Evolutionary conservation across 1,140 invertebrate genomes (phyloP).

Genomic region (Temnothorax nylanderi): DNA sequence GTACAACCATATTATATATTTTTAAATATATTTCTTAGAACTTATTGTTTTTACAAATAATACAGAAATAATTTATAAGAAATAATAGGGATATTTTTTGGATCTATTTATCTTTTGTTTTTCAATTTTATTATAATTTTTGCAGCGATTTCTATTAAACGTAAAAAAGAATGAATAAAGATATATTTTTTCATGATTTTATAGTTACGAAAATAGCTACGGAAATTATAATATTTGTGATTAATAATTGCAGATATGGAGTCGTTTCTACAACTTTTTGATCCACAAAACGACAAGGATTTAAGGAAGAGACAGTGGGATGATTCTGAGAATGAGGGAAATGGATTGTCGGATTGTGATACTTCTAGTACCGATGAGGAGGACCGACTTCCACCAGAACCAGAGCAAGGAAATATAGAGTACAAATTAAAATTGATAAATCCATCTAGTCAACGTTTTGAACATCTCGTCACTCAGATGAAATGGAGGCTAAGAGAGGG

Average conservation of each 20-base stretch:
- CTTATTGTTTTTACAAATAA: neutral
- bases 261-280: slow-evolving; percentile 92
- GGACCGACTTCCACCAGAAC: slow-evolving; percentile 93
- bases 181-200: slow-evolving; percentile 2
- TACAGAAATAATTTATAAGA: neutral
- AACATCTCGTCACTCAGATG: slow-evolving; percentile 96
- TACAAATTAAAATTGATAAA: slow-evolving; percentile 96
- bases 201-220: neutral
- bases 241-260: slow-evolving; percentile 86
- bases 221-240: neutral
- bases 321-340: slow-evolving; percentile 80
- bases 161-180: neutral
- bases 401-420: slow-evolving; percentile 96
- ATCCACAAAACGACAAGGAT: slow-evolving; percentile 86
- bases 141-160: neutral
- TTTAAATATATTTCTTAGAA: neutral
- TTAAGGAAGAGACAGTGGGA: slow-evolving; percentile 78
- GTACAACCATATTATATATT: neutral
- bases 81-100: neutral
- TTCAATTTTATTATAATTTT: neutral
- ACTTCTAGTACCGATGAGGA: slow-evolving; percentile 82
- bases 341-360: slow-evolving; percentile 78
- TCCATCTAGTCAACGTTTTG: slow-evolving; percentile 93
- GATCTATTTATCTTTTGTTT: neutral
- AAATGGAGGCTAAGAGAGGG: slow-evolving; percentile 96